Evolutionary conservation across 2,113 vertebrate species (phyloP), one percentile per base, ranked within the genome.

Genomic region (Datnioides undecimradiatus): DNA sequence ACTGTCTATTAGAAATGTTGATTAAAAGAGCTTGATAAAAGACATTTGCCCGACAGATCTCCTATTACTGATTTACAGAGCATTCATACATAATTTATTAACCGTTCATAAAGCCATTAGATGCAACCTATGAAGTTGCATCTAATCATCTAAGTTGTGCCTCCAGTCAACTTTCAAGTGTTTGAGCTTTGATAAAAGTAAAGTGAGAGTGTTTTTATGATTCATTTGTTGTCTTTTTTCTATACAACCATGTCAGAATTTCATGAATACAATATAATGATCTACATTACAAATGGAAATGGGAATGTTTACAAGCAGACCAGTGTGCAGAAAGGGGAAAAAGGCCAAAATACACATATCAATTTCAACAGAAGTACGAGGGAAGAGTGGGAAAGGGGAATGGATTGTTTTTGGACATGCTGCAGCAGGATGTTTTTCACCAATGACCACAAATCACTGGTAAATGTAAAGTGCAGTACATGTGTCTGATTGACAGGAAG

Each of bases 401-500:
- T n/a, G n/a, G n/a, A n/a, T n/a, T n/a, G n/a, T n/a, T 36, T 23
- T 17, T 25, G 23, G 2, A 25, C 25, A 55, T 9, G 5, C 2
- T 10, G n/a, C 33, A 19, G 16, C 27, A 62, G 45, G 54, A 60
- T 51, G 46, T 68, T 62, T 73, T 33, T 43, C 6, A 34, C 17
- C 10, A 1, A 55, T 40, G 13, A 25, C 25, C 5, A 14, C 34
- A 34, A 10, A 23, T 68, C 46, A n/a, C 31, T 55, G 41, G 14
- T 25, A 6, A 11, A 8, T 34, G 33, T 12, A 48, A 41, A 49
- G 55, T 57, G 13, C 51, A 25, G 65, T 70, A 70, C 66, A 59
- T 38, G 29, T 6, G 38, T 25, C 10, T 31, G 27, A 43, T 6
- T 64, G 46, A 73, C 66, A 76, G 80, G 64, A 70, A 36, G 68